phyloP scores from a whole-genome alignment of 2,797 vertebrate genomes.

The Esox lucius region DNA sequence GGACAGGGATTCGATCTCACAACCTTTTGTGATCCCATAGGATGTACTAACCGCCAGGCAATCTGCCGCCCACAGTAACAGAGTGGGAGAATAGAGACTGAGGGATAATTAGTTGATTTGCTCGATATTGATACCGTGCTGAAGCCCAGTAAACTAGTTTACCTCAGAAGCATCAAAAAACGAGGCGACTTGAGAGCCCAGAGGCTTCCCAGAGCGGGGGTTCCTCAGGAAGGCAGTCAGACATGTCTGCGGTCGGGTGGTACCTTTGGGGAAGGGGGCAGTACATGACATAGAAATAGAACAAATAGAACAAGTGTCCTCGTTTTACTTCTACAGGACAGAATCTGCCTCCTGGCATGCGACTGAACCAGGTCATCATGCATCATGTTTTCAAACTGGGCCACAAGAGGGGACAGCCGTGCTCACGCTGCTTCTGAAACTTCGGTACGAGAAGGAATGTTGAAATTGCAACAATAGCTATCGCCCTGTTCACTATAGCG shows the following conservation, averaged over 20 bases:
- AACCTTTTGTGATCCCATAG: too few relatives aligned
- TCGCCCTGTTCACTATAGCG: not conserved
- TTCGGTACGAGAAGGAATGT: slow-evolving; percentile 31
- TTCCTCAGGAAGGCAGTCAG: slow-evolving; percentile 32
- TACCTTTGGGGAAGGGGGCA: slow-evolving; percentile 37
- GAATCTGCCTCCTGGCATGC: slow-evolving; percentile 52
- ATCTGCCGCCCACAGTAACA: not conserved
- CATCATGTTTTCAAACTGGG: slow-evolving; percentile 59
- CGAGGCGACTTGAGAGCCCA: not conserved
- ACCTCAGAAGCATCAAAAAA: slow-evolving; percentile 37
- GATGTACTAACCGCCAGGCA: too few relatives aligned
- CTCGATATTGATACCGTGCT: not conserved
- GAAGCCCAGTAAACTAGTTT: not conserved
- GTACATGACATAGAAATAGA: slow-evolving; percentile 19
- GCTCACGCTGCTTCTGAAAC: slow-evolving; percentile 19
- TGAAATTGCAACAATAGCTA: slow-evolving; percentile 7
- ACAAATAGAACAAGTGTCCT: too few relatives aligned
- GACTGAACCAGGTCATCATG: slow-evolving; percentile 66
- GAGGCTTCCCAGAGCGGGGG: slow-evolving; percentile 33
- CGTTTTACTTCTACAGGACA: not conserved
- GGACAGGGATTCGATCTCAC: too few relatives aligned
- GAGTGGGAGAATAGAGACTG: slow-evolving; percentile 5
- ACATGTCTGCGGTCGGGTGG: not conserved
- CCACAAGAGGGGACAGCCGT: slow-evolving; percentile 51
- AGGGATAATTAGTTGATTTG: slow-evolving; percentile 3